A percentile compares a stretch with the other conserved stretches of the same genome.
These are phyloP conservation scores for Meiosimyza decipiens DNA, from an alignment of 2,888 invertebrate species.

Conservation along the genomic window DNA sequence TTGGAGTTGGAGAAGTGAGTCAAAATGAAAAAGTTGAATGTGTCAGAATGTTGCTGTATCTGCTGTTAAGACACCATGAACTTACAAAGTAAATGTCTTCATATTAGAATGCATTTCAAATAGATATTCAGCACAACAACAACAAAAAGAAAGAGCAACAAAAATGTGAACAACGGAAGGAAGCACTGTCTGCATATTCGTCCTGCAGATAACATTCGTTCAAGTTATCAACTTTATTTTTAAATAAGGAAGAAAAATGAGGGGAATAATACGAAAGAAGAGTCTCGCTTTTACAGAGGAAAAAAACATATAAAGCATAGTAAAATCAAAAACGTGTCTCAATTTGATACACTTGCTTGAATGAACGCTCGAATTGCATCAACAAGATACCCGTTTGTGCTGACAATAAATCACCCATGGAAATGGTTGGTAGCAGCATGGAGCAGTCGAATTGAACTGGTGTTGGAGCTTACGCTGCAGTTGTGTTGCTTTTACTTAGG, in stretches of 20 bases:
- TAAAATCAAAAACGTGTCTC: conserved; percentile 28
- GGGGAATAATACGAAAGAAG: conserved; percentile 4
- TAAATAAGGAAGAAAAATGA: background rate
- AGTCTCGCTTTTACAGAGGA: no score
- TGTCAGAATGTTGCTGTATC: no score
- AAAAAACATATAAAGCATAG: background rate
- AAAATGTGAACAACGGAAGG: background rate
- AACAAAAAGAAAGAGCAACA: background rate
- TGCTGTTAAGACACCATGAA: conserved; percentile 7
- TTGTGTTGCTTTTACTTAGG: background rate
- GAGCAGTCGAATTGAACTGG: no score
- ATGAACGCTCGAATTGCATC: background rate
- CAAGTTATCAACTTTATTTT: conserved; percentile 29
- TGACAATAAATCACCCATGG: conserved; percentile 29
- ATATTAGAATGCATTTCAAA: conserved; percentile 34
- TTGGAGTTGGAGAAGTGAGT: background rate
- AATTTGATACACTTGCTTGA: conserved; percentile 32
- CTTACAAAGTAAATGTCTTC: conserved; percentile 20
- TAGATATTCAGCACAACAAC: background rate
- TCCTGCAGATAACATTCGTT: conserved; percentile 28
- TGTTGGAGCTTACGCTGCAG: background rate
- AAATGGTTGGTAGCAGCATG: background rate
- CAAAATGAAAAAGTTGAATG: no score
- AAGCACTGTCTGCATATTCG: conserved; percentile 19
- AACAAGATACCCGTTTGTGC: conserved; percentile 15